Conservation (phyloP, 2,113 vertebrate genomes). For the Antidorcas marsupialis region DNA sequence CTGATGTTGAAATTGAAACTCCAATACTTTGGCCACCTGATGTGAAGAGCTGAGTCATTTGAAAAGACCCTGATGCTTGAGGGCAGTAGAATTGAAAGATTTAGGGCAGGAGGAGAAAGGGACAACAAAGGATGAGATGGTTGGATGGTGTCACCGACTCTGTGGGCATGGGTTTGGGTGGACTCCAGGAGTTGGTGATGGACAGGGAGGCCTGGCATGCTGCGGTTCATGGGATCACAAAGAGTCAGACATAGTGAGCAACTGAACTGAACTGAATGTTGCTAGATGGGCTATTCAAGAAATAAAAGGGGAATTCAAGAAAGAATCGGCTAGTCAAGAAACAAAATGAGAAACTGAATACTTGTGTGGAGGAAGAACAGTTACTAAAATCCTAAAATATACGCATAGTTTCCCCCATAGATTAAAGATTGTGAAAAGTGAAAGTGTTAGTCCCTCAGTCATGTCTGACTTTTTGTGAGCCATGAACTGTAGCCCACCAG, state of each 20-base stretch:
- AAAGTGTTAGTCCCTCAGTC: not conserved
- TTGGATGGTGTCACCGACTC: fast-evolving
- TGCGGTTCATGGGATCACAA: no score
- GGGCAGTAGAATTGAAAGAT: no score
- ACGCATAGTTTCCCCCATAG: not conserved
- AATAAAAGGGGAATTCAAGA: not conserved
- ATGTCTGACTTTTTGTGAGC: not conserved
- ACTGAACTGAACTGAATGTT: not conserved
- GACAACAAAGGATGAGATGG: no score
- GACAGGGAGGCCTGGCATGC: no score
- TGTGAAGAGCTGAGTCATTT: no score
- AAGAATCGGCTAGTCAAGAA: not conserved
- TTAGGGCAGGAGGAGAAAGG: no score
- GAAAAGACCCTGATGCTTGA: no score
- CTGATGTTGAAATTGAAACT: no score
- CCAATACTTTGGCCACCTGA: no score
- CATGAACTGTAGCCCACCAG: not conserved
- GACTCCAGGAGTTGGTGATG: no score
- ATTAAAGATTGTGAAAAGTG: not conserved
- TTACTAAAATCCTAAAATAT: not conserved
- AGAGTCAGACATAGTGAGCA: no score
- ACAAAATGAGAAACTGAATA: not conserved
- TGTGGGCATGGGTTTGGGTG: no score
- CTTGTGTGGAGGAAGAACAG: not conserved
- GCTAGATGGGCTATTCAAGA: not conserved